phyloP scores from a whole-genome alignment of 2,113 vertebrate species.

The Neofelis nebulosa region DNA sequence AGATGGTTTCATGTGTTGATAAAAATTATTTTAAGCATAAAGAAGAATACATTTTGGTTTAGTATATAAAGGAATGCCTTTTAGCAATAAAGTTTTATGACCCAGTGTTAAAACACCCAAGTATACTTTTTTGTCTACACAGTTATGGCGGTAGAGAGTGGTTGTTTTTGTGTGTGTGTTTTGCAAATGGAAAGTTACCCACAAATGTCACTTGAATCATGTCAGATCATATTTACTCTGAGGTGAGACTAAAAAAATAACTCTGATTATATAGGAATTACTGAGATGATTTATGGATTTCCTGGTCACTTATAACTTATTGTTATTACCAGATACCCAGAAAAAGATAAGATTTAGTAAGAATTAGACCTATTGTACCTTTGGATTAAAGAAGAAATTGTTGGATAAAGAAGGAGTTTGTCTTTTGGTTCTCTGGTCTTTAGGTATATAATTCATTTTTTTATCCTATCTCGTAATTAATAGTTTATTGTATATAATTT shows the following conservation, averaged over 20 bases:
- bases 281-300: neutral
- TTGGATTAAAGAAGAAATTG: neutral
- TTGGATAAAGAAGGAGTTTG: neutral
- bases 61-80: neutral
- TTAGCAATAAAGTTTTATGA: conserved; percentile 18
- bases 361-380: neutral
- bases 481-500: neutral
- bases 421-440: conserved; percentile 3
- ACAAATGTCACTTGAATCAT: neutral
- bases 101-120: neutral
- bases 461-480: neutral
- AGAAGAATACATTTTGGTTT: neutral
- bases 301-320: neutral
- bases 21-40: conserved; percentile 9
- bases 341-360: conserved; percentile 1
- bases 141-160: neutral
- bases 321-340: neutral
- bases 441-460: neutral
- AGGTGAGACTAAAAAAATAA: neutral
- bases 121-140: conserved; percentile 41
- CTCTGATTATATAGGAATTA: neutral
- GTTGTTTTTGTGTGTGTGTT: neutral
- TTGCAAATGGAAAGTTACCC: conserved; percentile 27
- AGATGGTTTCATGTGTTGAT: conserved; percentile 1
- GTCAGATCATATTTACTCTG: conserved; percentile 23